Percentiles rank a stretch among this genome's conserved stretches.
phyloP scores from a whole-genome alignment of 2,888 invertebrate species.

The Polietes domitor region DNA sequence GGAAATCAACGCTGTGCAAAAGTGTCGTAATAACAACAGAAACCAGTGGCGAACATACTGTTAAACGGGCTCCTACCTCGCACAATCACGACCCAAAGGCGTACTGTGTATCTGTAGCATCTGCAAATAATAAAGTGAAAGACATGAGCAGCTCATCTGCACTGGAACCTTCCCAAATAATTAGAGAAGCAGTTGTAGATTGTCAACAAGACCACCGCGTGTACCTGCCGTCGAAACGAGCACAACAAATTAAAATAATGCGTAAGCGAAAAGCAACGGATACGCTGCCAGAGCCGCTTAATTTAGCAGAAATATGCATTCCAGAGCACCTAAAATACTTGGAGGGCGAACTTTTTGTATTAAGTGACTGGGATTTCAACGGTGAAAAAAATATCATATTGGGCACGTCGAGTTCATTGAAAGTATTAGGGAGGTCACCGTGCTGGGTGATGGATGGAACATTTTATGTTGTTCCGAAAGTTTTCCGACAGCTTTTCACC shows the following conservation, averaged over 20 bases:
- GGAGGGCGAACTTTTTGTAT: conserved; percentile 28
- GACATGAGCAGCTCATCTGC: conserved; percentile 20
- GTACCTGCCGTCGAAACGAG: conserved; percentile 51
- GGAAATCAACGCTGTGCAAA: conserved; percentile 36
- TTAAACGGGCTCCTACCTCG: conserved; percentile 15
- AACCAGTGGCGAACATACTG: conserved; percentile 19
- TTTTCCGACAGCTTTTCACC: no score
- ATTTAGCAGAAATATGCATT: no score
- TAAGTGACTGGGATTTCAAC: no score
- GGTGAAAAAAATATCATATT: conserved; percentile 34
- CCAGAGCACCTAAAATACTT: conserved; percentile 44
- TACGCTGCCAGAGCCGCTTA: no score
- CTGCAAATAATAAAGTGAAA: conserved; percentile 43
- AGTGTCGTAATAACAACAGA: conserved; percentile 20
- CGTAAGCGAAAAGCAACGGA: conserved; percentile 38
- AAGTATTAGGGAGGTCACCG: no score
- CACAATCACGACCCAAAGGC: conserved; percentile 41
- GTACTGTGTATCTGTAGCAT: conserved; percentile 15
- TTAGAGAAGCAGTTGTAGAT: conserved; percentile 35
- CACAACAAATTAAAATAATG: conserved; percentile 44
- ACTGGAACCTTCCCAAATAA: conserved; percentile 36
- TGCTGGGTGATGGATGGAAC: no score
- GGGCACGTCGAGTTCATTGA: conserved; percentile 29
- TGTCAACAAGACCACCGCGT: conserved; percentile 41
- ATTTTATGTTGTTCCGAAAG: no score